Evolutionary conservation across 37 sponge, comb jelly and placozoan genomes (phyloP).

Genomic region (Mnemiopsis leidyi): DNA sequence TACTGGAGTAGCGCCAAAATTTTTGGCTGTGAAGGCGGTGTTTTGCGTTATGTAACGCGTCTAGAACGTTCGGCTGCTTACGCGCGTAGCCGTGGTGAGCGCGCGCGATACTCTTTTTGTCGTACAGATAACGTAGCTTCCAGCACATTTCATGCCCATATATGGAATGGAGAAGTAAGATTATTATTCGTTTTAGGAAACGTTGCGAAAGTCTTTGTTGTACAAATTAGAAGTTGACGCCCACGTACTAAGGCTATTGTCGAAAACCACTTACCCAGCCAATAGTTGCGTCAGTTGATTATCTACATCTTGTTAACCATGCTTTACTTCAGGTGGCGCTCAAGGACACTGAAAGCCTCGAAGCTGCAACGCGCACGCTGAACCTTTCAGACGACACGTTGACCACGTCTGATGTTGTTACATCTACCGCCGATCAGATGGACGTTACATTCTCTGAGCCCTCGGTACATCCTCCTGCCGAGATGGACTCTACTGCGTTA

Average conservation of each 20-base stretch:
- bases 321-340: slow-evolving; percentile 24
- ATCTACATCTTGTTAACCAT: too few relatives aligned
- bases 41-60: not conserved
- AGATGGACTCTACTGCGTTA: not conserved
- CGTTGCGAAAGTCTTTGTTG: not conserved
- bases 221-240: not conserved
- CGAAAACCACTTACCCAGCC: too few relatives aligned
- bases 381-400: not conserved
- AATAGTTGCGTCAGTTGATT: not conserved
- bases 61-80: not conserved
- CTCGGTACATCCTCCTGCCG: not conserved
- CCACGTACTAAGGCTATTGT: not conserved
- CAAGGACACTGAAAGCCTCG: not conserved
- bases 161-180: slow-evolving; percentile 14
- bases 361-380: slow-evolving; percentile 7
- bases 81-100: not conserved
- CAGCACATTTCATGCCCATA: slow-evolving; percentile 5
- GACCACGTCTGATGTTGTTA: too few relatives aligned
- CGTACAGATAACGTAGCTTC: slow-evolving; percentile 55
- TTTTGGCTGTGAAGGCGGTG: too few relatives aligned
- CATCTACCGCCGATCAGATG: not conserved
- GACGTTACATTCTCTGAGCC: not conserved
- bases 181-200: not conserved
- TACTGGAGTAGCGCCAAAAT: too few relatives aligned
- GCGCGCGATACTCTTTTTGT: not conserved